Base-by-base conservation (phyloP, 2,888 invertebrate genomes). In the Leptinotarsa tumamoca region DNA sequence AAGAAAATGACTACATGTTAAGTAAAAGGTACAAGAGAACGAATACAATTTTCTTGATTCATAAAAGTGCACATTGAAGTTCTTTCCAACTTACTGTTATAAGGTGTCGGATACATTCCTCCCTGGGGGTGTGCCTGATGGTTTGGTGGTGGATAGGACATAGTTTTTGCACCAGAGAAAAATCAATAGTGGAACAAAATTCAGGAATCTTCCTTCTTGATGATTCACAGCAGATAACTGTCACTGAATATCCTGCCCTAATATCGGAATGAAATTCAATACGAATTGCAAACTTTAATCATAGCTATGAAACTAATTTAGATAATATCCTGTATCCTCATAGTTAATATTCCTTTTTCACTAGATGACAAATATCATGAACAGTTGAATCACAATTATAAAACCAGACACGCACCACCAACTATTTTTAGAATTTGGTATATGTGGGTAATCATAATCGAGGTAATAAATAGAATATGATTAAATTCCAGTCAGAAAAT, bases 111-210 rank as follows among this genome's bases (percentile, higher is more conserved):
- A 72, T 83, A 83, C 67, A 72, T 75, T 17, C 81, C 79, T n/a
- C 83, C 87, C 85, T 90, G 90, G 13, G 90, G 79, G 89, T 75
- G 81, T 50, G 75, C 76, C 43, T 80, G 76, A 21, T 74, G 71
- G 63, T 77, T 72, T 71, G 75, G 73, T 27, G 80, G 80, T 50
- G 80, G 78, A 73, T 81, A 81, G 23, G 82, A 80, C 82, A 82
- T 82, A 49, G 15, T 67, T 67, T 67, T 21, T 54, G 56, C 27
- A 63, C 49, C 13, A 58, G 23, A 23, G 7, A 14, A 58, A 33
- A 63, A 27, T 63, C 43, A 63, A 63, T 63, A 63, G 10, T 17
- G 15, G 7, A 33, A 33, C 33, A 33, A 33, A 33, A 33, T 33
- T 33, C 33, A 33, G 33, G 5, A 33, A 33, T 33, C 33, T 33